Percentiles rank a stretch among this genome's conserved stretches.
These are phyloP conservation scores for Diarsia dahlii DNA, from an alignment of 2,888 invertebrate genomes.

Conservation along the genomic window DNA sequence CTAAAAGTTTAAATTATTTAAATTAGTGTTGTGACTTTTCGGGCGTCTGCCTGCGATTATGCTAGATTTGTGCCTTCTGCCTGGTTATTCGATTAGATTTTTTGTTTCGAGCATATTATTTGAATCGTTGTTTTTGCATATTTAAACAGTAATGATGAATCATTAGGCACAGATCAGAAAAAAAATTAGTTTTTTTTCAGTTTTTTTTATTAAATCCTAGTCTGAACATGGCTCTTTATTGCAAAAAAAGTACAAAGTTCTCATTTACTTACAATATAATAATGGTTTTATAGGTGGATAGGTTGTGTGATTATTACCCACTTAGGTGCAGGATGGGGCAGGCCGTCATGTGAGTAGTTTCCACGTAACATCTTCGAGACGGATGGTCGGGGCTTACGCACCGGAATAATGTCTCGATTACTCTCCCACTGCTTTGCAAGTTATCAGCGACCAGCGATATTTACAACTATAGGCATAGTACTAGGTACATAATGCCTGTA, in stretches of 20 bases:
- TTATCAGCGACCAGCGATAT: slow-evolving; percentile 50
- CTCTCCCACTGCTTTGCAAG: slow-evolving; percentile 67
- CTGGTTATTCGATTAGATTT: not conserved
- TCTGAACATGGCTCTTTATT: not conserved
- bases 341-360: slow-evolving; percentile 76
- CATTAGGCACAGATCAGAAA: too few relatives aligned
- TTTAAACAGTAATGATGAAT: not conserved
- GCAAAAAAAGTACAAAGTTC: not conserved
- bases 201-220: too few relatives aligned
- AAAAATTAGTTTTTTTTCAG: too few relatives aligned
- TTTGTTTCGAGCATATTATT: fast-evolving
- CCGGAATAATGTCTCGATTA: slow-evolving; percentile 87
- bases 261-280: slow-evolving; percentile 21
- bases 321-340: slow-evolving; percentile 62
- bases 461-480: not conserved
- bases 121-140: not conserved
- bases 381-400: slow-evolving; percentile 80
- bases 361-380: slow-evolving; percentile 76
- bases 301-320: slow-evolving; percentile 64
- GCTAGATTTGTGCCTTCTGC: not conserved
- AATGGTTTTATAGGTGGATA: slow-evolving; percentile 41
- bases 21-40: slow-evolving; percentile 5
- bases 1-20: not conserved
- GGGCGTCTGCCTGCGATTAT: not conserved
- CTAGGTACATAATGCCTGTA: not conserved